Conservation (phyloP, 2,797 vertebrate species). For the Pithecia hirsuta region DNA sequence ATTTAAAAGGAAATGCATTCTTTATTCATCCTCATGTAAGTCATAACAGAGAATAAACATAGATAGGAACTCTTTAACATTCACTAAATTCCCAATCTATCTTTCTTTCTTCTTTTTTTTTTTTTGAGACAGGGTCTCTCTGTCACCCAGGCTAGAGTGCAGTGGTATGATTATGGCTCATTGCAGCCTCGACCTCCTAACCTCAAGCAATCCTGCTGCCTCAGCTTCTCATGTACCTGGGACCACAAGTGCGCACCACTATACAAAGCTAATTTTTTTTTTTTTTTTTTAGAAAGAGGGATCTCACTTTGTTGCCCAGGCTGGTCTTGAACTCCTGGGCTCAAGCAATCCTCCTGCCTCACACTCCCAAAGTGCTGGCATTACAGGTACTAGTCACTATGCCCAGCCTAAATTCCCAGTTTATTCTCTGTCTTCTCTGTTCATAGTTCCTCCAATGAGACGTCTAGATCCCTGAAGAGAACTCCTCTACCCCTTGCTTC, state of each 20-base stretch:
- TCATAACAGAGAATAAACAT: background rate
- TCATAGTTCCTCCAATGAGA: background rate
- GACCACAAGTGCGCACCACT: no score
- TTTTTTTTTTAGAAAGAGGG: no score
- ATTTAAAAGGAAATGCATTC: slow-evolving; percentile 12
- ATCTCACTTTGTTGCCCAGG: no score
- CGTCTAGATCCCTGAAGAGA: background rate
- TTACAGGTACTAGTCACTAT: background rate
- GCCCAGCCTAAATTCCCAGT: background rate
- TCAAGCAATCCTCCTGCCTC: no score
- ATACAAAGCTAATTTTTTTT: no score
- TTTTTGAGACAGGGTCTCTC: background rate
- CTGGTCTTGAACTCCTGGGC: no score
- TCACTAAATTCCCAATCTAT: background rate
- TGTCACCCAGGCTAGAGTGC: background rate
- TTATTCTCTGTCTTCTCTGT: background rate
- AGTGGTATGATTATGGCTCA: background rate
- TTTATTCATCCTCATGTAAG: background rate
- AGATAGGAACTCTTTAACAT: background rate
- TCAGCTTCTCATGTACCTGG: background rate
- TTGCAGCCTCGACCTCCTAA: background rate
- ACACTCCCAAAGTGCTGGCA: background rate
- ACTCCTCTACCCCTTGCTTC: background rate
- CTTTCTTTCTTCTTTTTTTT: no score
- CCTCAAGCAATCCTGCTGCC: background rate